phyloP scores from a whole-genome alignment of 2,113 vertebrate genomes.

The Edolisoma coerulescens region DNA sequence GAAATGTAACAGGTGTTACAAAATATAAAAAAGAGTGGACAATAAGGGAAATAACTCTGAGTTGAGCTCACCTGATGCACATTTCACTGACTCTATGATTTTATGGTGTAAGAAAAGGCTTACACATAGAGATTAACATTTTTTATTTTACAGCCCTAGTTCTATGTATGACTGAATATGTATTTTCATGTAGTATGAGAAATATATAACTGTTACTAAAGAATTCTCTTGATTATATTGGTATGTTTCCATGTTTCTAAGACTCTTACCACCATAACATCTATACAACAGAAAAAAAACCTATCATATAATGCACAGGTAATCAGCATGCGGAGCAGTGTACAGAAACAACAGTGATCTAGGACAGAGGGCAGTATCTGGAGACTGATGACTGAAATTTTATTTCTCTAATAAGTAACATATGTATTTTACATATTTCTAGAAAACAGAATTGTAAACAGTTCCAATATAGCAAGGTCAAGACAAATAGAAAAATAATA shows the following conservation, averaged over 20 bases:
- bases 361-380: background rate
- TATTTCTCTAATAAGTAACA: background rate
- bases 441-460: background rate
- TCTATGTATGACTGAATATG: background rate
- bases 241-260: background rate
- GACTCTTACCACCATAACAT: background rate
- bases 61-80: background rate
- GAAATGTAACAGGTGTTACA: background rate
- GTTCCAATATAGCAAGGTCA: background rate
- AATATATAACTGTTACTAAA: background rate
- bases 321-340: background rate
- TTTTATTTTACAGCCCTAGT: background rate
- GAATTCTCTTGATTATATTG: background rate
- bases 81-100: background rate
- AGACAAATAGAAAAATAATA: background rate
- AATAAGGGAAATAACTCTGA: background rate
- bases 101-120: background rate
- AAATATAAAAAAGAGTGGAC: background rate
- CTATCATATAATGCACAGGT: background rate
- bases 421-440: background rate
- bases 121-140: background rate
- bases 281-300: background rate
- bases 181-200: background rate
- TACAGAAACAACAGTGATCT: background rate
- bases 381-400: background rate